Percentiles rank a stretch among this genome's conserved stretches.
Conservation (phyloP, 2,888 invertebrate genomes). For the Alentia gelatinosa region DNA sequence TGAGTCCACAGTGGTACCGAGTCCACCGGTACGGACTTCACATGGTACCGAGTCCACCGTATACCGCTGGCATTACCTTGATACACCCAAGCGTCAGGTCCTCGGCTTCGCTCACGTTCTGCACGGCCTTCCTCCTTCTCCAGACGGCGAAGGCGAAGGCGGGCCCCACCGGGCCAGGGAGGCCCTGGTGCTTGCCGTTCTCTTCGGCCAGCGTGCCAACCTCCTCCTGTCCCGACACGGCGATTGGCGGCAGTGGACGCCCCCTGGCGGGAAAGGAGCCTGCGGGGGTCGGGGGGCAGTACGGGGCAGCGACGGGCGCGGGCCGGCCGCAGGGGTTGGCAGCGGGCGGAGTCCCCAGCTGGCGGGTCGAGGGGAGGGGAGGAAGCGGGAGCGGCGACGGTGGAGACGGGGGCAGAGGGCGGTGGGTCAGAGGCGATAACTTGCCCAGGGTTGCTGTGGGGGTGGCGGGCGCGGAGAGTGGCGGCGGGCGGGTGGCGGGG, state of each 20-base stretch:
- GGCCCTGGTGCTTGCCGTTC: neutral
- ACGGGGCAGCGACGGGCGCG: neutral
- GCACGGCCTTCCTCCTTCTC: constrained; percentile 7
- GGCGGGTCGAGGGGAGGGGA: neutral
- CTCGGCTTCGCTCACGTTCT: neutral
- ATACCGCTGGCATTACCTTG: neutral
- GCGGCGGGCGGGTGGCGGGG: neutral
- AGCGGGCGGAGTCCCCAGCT: neutral
- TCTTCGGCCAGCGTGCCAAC: constrained; percentile 24
- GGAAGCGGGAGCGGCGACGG: neutral
- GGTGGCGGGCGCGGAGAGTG: neutral
- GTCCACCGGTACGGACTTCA: too few relatives aligned
- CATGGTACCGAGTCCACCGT: neutral
- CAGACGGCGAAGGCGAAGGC: constrained; percentile 15
- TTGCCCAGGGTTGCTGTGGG: neutral
- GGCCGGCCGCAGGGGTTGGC: neutral
- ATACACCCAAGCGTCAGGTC: neutral
- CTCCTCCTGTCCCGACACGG: neutral
- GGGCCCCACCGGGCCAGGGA: neutral
- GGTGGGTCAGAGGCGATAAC: neutral
- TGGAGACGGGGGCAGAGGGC: neutral
- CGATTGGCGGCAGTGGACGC: neutral
- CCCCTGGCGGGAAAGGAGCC: neutral
- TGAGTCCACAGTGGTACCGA: too few relatives aligned
- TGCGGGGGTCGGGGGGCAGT: neutral